Percentiles rank a stretch among this genome's conserved stretches.
Conservation (phyloP, 2,888 invertebrate genomes). For the Xylota sylvarum region DNA sequence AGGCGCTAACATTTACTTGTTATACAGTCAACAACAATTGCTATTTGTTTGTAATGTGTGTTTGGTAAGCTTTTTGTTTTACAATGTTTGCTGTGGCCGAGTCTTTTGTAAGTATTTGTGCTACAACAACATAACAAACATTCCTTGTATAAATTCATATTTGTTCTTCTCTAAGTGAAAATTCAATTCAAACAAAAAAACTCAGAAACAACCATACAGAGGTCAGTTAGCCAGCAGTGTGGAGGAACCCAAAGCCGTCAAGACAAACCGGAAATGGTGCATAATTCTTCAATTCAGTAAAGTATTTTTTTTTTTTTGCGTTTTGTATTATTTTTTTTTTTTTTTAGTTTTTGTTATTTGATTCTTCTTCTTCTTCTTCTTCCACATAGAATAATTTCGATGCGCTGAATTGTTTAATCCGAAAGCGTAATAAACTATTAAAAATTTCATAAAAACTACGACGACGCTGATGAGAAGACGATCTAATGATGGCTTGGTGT, state of each 20-base stretch:
- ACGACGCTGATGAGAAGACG: conserved; percentile 52
- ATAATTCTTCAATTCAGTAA: conserved; percentile 64
- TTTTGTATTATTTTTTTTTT: conserved; percentile 34
- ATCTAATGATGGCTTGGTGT: conserved; percentile 37
- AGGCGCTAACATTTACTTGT: conserved; percentile 23
- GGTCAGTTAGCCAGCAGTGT: neutral
- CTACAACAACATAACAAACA: conserved; percentile 48
- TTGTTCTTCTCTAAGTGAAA: conserved; percentile 36
- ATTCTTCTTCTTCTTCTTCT: conserved; percentile 18
- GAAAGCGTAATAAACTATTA: conserved; percentile 61
- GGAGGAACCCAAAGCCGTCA: conserved; percentile 16
- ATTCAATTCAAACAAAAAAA: conserved; percentile 56
- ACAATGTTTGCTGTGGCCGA: conserved; percentile 21
- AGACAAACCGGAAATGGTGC: conserved; percentile 20
- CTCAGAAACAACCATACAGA: conserved; percentile 47
- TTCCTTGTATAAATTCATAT: conserved; percentile 53
- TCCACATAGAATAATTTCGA: conserved; percentile 66
- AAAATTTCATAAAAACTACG: conserved; percentile 71
- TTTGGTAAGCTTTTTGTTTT: conserved; percentile 36
- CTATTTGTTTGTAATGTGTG: conserved; percentile 52
- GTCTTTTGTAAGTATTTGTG: conserved; percentile 24
- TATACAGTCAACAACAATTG: conserved; percentile 51
- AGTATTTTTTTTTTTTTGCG: conserved; percentile 22
- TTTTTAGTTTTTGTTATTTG: conserved; percentile 9
- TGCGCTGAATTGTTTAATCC: conserved; percentile 52